Base-by-base conservation (phyloP, 2,888 invertebrate genomes). In the Agrochola circellaris region DNA sequence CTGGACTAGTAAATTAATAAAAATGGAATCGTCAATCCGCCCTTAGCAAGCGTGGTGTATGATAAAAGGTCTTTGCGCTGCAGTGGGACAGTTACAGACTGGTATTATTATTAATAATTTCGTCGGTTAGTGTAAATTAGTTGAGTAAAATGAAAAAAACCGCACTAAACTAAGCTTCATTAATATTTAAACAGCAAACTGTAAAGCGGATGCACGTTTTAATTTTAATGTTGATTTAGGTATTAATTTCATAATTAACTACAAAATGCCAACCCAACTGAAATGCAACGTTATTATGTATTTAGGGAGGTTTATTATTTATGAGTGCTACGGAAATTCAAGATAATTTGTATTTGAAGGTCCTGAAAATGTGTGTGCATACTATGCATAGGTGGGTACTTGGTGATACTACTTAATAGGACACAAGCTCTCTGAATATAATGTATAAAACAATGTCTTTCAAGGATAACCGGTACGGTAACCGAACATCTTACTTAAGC, bases 211-310 rank as follows among this genome's bases (percentile, higher is more conserved):
- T 45, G 42, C 34, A 66, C n/a, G 54, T 56, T 82, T 61, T 30
- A 30, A 79, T 82, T 76, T 15, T 23, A 56, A 77, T 82, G 66
- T 82, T 62, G 61, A 82, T 77, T 77, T 82, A 62, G n/a, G 45
- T 67, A 82, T 54, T 56, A 7, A 77, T 67, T 82, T 30, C n/a
- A 77, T 77, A 82, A 77, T 82, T 61, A 77, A 56, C n/a, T 54
- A 54, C 45, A 71, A 45, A 79, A 48, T 66, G 51, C 45, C 54
- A 34, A 26, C 42, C 58, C 26, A 15, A 65, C 26, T 65, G 75
- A 65, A 75, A 79, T 81, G 23, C 51, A 65, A 45, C 34, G n/a
- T 58, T 81, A 58, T 51, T 58, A 34, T 58, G 3, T 58, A n/a
- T 42, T 54, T 20, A n/a, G 20, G 67, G 20, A 30, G 62, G 30